Base-by-base conservation (phyloP, 2,888 invertebrate species). In the Epiblema foenella region DNA sequence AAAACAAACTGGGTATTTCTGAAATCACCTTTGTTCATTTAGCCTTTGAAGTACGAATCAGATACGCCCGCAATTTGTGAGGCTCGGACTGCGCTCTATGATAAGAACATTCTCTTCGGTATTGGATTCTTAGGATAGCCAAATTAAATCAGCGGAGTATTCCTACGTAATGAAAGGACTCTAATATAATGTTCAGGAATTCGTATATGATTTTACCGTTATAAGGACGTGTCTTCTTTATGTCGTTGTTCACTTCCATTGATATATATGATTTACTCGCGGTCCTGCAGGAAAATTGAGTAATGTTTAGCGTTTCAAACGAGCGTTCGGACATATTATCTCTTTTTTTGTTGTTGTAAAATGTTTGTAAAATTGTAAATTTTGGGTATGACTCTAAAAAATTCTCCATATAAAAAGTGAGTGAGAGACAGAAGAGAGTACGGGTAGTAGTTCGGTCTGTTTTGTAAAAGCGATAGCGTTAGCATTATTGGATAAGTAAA, bases 1-100 rank as follows among this genome's bases (percentile, higher is more conserved):
- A 59, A 88, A 84, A 86, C 77, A 76, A 76, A 75, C 75, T 73
- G 72, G 75, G 80, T 80, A 81, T 83, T 81, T 82, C 78, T 79
- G 81, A 83, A 88, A 83, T 83, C 80, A 82, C 83, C 82, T 85
- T 87, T 86, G 84, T 83, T 84, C 81, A 79, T 81, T 71, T 77
- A 79, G 77, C 77, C 81, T 83, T 85, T 82, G 81, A 79, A 80
- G 71, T 57, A 67, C 18, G 39, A 62, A 71, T 71, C 71, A 67
- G 78, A 76, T 79, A 75, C 76, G 78, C 75, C 74, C 76, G 76
- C 76, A 78, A 79, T 81, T 81, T 81, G 60, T 67, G 49, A 60
- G 60, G 46, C 60, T 70, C 52, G 66, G 70, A 60, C 66, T 37
- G 18, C 17, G 33, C 52, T 54, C 51, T 29, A 49, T 66, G 54